phyloP scores from a whole-genome alignment of 2,797 vertebrate species.

The Ciconia nigra region DNA sequence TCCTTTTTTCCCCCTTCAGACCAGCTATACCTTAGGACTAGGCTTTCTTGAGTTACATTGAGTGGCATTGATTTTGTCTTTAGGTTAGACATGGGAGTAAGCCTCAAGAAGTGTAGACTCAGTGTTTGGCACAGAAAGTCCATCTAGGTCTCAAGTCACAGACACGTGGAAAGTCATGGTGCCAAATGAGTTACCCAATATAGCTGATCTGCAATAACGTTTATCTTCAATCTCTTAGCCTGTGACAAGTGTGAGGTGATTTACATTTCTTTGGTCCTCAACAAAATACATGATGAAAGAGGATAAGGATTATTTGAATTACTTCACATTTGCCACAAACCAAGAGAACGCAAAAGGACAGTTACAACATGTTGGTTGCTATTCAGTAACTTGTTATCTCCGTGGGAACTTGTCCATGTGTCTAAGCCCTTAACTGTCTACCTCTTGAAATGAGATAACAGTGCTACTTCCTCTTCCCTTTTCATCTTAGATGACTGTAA shows the following conservation, averaged over 20 bases:
- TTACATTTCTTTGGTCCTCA: conserved; percentile 40
- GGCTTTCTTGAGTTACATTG: neutral
- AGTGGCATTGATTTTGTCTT: neutral
- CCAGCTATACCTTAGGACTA: neutral
- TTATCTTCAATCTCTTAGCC: conserved; percentile 33
- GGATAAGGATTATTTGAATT: conserved; percentile 33
- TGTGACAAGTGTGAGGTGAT: conserved; percentile 50
- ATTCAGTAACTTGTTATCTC: neutral
- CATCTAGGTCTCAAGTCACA: neutral
- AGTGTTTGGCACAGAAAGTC: neutral
- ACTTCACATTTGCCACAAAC: conserved; percentile 8
- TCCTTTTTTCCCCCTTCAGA: neutral
- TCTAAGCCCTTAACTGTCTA: neutral
- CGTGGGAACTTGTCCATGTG: neutral
- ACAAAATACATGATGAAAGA: neutral
- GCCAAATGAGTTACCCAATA: conserved; percentile 10
- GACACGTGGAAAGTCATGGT: neutral
- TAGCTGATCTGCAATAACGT: neutral
- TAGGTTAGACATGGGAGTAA: neutral
- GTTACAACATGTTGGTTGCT: neutral
- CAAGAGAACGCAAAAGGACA: neutral
- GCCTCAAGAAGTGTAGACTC: neutral
- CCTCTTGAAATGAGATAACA: neutral
- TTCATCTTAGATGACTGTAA: neutral
- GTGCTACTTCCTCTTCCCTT: neutral